These are phyloP conservation scores for Thyatira batis DNA, from an alignment of 2,888 invertebrate genomes.

Conservation along the genomic window DNA sequence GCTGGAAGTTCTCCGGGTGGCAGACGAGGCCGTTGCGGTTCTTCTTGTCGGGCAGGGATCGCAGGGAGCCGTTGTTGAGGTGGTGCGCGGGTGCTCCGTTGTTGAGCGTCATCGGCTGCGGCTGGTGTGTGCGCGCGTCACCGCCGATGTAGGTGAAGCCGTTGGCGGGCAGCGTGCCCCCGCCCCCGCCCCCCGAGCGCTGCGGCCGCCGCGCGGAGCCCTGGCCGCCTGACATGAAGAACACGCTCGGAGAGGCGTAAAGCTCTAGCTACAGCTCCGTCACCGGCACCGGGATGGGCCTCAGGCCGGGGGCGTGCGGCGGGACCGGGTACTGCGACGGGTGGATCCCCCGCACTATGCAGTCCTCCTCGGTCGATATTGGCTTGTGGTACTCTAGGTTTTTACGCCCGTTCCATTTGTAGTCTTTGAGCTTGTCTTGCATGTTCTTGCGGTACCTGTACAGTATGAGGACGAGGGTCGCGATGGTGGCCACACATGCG, in stretches of 20 bases:
- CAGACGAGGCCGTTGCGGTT: slow-evolving; percentile 72
- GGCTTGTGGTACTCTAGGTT: slow-evolving; percentile 95
- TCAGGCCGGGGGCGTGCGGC: slow-evolving; percentile 75
- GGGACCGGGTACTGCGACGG: slow-evolving; percentile 79
- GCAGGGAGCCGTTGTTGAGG: slow-evolving; percentile 78
- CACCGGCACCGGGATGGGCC: slow-evolving; percentile 93
- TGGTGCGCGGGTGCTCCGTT: slow-evolving; percentile 77
- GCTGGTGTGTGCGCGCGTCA: slow-evolving; percentile 81
- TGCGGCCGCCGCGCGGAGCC: slow-evolving; percentile 76
- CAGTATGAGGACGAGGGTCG: slow-evolving; percentile 87
- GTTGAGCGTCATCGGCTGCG: slow-evolving; percentile 75
- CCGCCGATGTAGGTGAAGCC: slow-evolving; percentile 90
- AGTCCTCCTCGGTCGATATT: slow-evolving; percentile 92
- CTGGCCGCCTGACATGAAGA: slow-evolving; percentile 86
- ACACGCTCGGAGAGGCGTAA: slow-evolving; percentile 93
- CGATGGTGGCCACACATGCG: slow-evolving; percentile 87
- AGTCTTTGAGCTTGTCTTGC: slow-evolving; percentile 91
- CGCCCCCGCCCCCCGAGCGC: slow-evolving; percentile 78
- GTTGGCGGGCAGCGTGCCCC: slow-evolving; percentile 85
- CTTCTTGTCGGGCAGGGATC: slow-evolving; percentile 76
- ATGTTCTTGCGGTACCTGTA: slow-evolving; percentile 91
- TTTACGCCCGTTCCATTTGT: slow-evolving; percentile 90
- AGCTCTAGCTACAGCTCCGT: slow-evolving; percentile 98
- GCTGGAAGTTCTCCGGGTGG: slow-evolving; percentile 78
- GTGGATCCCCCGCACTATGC: slow-evolving; percentile 86